Evolutionary conservation across 2,113 vertebrate genomes (phyloP), one percentile per base, ranked within the genome.

Genomic region (Thomomys bottae): DNA sequence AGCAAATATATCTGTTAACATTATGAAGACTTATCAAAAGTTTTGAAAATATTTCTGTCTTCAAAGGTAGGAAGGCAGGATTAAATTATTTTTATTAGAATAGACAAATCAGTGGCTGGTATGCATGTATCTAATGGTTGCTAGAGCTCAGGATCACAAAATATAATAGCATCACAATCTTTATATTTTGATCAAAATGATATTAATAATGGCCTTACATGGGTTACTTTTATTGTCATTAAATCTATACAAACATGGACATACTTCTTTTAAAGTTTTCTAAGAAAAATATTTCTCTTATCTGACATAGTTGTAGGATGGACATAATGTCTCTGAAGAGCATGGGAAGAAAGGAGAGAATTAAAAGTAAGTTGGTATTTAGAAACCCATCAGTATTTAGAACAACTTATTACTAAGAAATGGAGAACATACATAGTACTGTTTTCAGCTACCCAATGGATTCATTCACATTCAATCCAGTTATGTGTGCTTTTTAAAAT

Each of bases 151-250:
- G 97, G 96, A 95, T 96, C 89, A 95, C 90, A 93, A 87, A 95
- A 93, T 86, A 68, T 40, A 88, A 68, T 96, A 95, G 64, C 94
- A 94, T 91, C 96, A 67, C 82, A 86, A 82, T 89, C 94, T 95
- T 57, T 93, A 63, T 96, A 83, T 94, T 95, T 94, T 95, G 64
- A 96, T 96, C 94, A 94, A 88, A 86, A 81, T 94, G 34, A 96
- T 97, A 84, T 82, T 42, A 75, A 87, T 96, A 89, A 97, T 94
- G 95, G 94, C 97, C 96, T 98, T 96, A 96, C 95, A 95, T 93
- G 75, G 38, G 76, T 95, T 95, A 93, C 49, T 96, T 97, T 89
- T 96, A 91, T 91, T 95, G 95, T 97, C 97, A 96, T 96, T 86
- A 81, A 70, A 95, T 91, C 68, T 82, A 88, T 81, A 88, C 84